A percentile compares a stretch with the other conserved stretches of the same genome.
These are phyloP conservation scores for Carcina quercana DNA, from an alignment of 2,888 invertebrate species.

Conservation along the genomic window DNA sequence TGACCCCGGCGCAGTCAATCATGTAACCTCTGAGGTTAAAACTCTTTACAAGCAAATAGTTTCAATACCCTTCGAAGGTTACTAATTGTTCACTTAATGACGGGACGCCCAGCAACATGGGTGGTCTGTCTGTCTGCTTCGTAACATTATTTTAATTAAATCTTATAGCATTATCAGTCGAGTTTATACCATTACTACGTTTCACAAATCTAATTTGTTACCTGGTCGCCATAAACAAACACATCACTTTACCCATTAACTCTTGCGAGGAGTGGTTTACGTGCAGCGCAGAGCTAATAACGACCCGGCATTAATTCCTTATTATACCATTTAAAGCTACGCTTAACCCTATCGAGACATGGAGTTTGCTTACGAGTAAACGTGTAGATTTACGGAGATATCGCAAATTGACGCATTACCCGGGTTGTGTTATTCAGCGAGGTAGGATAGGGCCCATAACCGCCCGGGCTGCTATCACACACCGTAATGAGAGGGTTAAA, in stretches of 20 bases:
- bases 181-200: conserved; percentile 28
- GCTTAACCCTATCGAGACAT: conserved; percentile 26
- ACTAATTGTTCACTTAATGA: conserved; percentile 35
- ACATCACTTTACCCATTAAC: too few relatives aligned
- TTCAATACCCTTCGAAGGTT: conserved; percentile 16
- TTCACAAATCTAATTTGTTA: too few relatives aligned
- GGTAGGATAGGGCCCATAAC: conserved; percentile 22
- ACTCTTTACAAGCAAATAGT: not conserved
- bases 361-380: conserved; percentile 23
- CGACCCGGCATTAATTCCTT: conserved; percentile 32
- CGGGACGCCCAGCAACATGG: conserved; percentile 6
- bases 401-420: conserved; percentile 33
- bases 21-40: not conserved
- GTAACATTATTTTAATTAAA: conserved; percentile 21
- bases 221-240: too few relatives aligned
- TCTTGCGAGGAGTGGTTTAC: too few relatives aligned
- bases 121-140: conserved; percentile 23
- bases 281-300: too few relatives aligned
- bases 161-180: conserved; percentile 37
- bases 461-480: conserved; percentile 25
- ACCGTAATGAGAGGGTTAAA: conserved; percentile 48
- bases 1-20: too few relatives aligned
- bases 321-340: conserved; percentile 27
- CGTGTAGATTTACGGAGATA: conserved; percentile 33
- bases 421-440: conserved; percentile 27